Evolutionary conservation across 1,140 invertebrate species (phyloP), one percentile per base, ranked within the genome.

Genomic region (Periplaneta americana): DNA sequence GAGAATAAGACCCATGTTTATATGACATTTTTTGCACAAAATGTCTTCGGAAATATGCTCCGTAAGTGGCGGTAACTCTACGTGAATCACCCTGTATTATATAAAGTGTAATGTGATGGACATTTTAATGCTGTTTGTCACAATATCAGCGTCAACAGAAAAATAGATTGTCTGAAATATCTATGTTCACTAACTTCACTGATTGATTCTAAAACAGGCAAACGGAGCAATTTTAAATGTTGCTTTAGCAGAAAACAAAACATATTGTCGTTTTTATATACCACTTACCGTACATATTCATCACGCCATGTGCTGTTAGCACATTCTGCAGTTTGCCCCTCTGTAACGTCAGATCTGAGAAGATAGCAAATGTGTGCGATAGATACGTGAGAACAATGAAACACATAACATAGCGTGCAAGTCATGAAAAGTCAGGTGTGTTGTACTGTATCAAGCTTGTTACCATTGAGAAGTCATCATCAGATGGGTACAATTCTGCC

Each of bases 281-380:
- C 34, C 83, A 91, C 91, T 92, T 91, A 92, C 91, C 91, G 88
- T 84, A 88, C 88, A 87, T 89, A 92, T 87, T 92, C 91, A 84
- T 88, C 88, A 86, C 90, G 91, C 91, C 91, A 92, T 87, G 91
- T 89, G 84, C 89, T 88, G 88, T 85, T 78, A 78, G 85, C 85
- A 82, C 82, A 79, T 82, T 84, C 81, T 74, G 83, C 81, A 81
- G 81, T 81, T 34, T 81, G 34, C 31, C 37, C 39, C 34, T 82
- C 83, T 83, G 74, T 78, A 78, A 82, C 76, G 87, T 86, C 83
- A 84, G 86, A 85, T 87, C 88, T 86, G 88, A 87, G 84, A 66
- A 80, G 79, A 80, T n/a, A 81, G 81, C 74, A 81, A 81, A 78
- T 34, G 81, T 33, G 81, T 78, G 81, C 76, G 17, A 81, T 34